Base-by-base conservation (phyloP, 64 coral and sea anemone species). In the Acropora yongei region DNA sequence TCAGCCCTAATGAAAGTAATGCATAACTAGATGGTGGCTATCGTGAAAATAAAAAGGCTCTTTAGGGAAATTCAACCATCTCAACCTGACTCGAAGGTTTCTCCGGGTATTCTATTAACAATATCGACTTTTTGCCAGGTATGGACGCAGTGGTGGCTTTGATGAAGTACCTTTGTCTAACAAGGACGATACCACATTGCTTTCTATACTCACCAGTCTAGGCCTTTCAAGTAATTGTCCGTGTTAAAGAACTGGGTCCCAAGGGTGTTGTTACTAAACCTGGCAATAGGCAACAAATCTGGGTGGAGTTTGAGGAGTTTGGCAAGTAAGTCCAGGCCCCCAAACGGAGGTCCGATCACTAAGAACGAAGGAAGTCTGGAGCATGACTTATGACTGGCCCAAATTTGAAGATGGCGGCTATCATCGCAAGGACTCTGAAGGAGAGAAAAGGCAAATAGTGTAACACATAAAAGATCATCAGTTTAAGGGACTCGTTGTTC, bases 351-450 rank as follows among this genome's bases (percentile, higher is more conserved):
- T 47, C 95, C 97, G 12, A 96, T 94, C 47, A 93, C 90, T 44
- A 98, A 79, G 82, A 98, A 95, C 8, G 94, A 93, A 4, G 97
- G 97, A 46, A 98, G 72, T 18, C 88, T 89, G 67, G 82, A 82
- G 49, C 97, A 98, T 75, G 94, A 87, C 79, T 98, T 98, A 41
- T 96, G 72, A 49, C 87, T 93, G 41, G 91, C 88, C 97, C 97
- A 98, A 57, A 98, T 98, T 19, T 78, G 89, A 80, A 98, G 91
- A 71, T 98, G 97, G 68, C 97, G 97, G 17, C 6, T 89, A 45
- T 98, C 88, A 43, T 98, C 94, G 49, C 97, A 98, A 14, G 97
- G 97, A 55, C 94, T 98, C 97, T 98, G 53, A 51, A 2, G 51
- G 11, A 44, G 8, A 76, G 30, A 30, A 30, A 30, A 30, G 30